Evolutionary conservation across 2,113 vertebrate species (phyloP).

Genomic region (Anarrhichthys ocellatus): DNA sequence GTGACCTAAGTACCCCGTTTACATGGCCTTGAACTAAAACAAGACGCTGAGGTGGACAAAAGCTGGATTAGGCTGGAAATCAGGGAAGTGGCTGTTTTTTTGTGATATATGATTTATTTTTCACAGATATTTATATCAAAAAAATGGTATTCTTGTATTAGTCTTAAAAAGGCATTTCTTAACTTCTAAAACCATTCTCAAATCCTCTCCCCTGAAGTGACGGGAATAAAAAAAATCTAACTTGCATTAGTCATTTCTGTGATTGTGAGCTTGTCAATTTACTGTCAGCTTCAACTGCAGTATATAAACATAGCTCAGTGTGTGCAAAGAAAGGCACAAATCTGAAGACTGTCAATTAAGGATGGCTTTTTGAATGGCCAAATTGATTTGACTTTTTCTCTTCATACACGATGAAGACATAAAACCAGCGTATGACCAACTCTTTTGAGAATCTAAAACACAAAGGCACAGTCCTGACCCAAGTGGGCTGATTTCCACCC

Average conservation of each 20-base stretch:
- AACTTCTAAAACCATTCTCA: not conserved
- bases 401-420: not conserved
- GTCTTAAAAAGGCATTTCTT: not conserved
- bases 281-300: slow-evolving; percentile 14
- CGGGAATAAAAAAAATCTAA: not conserved
- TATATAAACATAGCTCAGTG: not conserved
- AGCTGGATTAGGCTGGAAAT: not conserved
- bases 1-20: not conserved
- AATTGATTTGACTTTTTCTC: not conserved
- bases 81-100: not conserved
- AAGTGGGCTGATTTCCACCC: slow-evolving; percentile 26
- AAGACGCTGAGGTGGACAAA: not conserved
- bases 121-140: not conserved
- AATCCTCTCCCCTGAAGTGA: not conserved
- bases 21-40: not conserved
- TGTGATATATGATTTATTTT: not conserved
- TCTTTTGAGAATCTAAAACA: slow-evolving; percentile 10
- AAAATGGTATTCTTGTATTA: not conserved
- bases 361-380: not conserved
- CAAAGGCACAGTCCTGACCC: not conserved
- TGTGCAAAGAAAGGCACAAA: slow-evolving; percentile 17
- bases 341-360: slow-evolving; percentile 6
- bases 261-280: slow-evolving; percentile 22
- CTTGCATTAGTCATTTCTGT: slow-evolving; percentile 10
- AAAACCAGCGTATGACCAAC: not conserved